Conservation (phyloP, 2,888 invertebrate species). For the Ommatoiulus sabulosus region DNA sequence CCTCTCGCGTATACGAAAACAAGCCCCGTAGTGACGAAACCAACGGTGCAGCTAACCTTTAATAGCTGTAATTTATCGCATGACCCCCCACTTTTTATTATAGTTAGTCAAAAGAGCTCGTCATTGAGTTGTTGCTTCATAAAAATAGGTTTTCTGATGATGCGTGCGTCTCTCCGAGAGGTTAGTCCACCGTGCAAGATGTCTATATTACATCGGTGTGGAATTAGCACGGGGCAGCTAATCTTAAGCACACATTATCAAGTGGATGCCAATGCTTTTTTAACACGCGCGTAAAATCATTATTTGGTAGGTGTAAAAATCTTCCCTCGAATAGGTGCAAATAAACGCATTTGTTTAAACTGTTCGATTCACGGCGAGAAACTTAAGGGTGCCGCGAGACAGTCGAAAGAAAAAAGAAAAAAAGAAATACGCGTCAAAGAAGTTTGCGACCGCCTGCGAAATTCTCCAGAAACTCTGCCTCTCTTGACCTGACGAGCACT, state of each 20-base stretch:
- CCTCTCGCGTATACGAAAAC: background rate
- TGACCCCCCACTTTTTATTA: conserved; percentile 40
- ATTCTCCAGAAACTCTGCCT: conserved; percentile 51
- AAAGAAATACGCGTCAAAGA: conserved; percentile 14
- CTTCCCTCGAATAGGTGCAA: conserved; percentile 49
- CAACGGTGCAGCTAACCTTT: background rate
- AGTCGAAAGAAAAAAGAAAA: background rate
- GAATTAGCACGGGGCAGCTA: conserved; percentile 49
- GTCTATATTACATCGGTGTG: conserved; percentile 45
- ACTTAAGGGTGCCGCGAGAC: conserved; percentile 42
- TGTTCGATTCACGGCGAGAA: conserved; percentile 47
- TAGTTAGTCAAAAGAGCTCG: conserved; percentile 26
- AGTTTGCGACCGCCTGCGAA: conserved; percentile 50
- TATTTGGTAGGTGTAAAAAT: conserved; percentile 54
- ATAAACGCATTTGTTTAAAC: conserved; percentile 42
- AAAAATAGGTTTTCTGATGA: conserved; percentile 24
- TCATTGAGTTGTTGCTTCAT: conserved; percentile 51
- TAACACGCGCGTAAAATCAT: conserved; percentile 54
- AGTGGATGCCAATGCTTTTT: conserved; percentile 52
- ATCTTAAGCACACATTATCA: conserved; percentile 53
- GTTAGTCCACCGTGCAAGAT: conserved; percentile 51
- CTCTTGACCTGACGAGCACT: conserved; percentile 52
- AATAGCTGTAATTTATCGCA: background rate
- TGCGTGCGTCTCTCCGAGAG: conserved; percentile 29
- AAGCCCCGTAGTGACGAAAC: background rate